Evolutionary conservation across 1,140 invertebrate species (phyloP).

Genomic region (Acromyrmex heyeri): DNA sequence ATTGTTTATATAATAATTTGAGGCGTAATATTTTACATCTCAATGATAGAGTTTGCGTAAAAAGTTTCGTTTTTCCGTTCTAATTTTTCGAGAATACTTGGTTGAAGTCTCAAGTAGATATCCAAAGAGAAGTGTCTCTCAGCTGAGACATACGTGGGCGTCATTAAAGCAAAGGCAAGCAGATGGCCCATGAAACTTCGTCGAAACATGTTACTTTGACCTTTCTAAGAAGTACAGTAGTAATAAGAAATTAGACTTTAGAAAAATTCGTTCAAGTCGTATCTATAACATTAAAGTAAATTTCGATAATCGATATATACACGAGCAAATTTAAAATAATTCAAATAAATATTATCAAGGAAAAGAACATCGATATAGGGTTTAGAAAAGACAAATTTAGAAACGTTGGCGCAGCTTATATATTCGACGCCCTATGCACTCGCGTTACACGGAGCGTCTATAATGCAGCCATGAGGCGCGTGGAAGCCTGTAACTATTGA

Average conservation of each 20-base stretch:
- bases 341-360: neutral
- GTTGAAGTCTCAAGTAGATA: conserved; percentile 2
- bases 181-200: conserved; percentile 61
- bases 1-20: neutral
- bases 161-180: conserved; percentile 74
- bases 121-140: conserved; percentile 42
- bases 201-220: conserved; percentile 34
- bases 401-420: conserved; percentile 20
- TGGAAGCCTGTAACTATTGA: conserved; percentile 74
- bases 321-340: conserved; percentile 1
- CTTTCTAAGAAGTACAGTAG: conserved; percentile 58
- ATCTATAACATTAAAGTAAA: neutral
- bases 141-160: conserved; percentile 34
- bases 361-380: neutral
- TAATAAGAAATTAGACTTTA: neutral
- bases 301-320: neutral
- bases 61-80: neutral
- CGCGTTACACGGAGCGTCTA: conserved; percentile 70
- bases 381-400: conserved; percentile 25
- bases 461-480: conserved; percentile 71
- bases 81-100: neutral
- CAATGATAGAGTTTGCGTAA: neutral
- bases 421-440: conserved; percentile 63
- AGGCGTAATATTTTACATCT: neutral
- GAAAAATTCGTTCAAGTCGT: neutral